These are phyloP conservation scores for Catostomus latipinnis DNA, from an alignment of 2,797 vertebrate species.

Conservation along the genomic window DNA sequence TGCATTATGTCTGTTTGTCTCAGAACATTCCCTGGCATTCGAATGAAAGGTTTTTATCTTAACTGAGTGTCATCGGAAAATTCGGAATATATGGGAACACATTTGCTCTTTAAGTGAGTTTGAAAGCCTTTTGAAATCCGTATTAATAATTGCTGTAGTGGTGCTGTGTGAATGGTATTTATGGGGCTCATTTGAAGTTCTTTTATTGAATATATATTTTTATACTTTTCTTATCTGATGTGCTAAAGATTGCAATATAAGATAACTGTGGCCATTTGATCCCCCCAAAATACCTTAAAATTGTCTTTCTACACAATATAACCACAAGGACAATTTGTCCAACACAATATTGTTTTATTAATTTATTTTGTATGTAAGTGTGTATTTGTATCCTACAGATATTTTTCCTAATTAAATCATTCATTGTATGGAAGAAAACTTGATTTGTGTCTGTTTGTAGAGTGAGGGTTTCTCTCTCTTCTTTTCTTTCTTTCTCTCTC, in stretches of 20 bases:
- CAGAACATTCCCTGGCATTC: neutral
- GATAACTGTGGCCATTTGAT: too few relatives aligned
- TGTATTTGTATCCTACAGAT: conserved; percentile 7
- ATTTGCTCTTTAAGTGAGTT: neutral
- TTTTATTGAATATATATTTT: too few relatives aligned
- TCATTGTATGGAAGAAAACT: neutral
- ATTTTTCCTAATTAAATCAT: conserved; percentile 14
- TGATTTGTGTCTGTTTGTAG: neutral
- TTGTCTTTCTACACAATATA: too few relatives aligned
- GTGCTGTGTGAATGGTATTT: too few relatives aligned
- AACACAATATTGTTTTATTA: neutral
- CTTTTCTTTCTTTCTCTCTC: neutral
- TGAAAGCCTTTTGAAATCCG: too few relatives aligned
- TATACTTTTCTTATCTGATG: too few relatives aligned
- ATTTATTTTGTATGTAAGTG: conserved; percentile 26
- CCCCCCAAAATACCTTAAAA: too few relatives aligned
- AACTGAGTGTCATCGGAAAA: neutral
- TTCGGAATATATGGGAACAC: neutral
- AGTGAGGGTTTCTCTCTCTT: neutral
- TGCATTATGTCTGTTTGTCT: neutral
- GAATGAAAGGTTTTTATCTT: neutral
- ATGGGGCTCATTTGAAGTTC: too few relatives aligned
- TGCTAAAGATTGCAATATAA: neutral
- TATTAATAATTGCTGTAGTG: too few relatives aligned
- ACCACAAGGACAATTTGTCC: too few relatives aligned